Conservation (phyloP, 1,140 invertebrate species). For the Orchestia grillus region DNA sequence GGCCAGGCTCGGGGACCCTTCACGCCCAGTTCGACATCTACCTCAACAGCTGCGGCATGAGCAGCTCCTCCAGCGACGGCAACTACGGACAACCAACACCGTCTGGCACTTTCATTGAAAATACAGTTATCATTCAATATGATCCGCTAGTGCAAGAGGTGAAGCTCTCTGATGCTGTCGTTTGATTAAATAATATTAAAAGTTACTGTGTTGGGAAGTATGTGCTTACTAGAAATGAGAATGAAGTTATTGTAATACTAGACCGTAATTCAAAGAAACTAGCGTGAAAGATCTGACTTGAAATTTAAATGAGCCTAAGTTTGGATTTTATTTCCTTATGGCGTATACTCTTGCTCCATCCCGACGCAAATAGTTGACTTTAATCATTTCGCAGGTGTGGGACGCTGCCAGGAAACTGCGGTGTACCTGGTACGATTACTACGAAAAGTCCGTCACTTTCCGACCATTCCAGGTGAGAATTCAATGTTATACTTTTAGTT, state of each 20-base stretch:
- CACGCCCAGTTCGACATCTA: constrained; percentile 78
- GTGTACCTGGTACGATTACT: constrained; percentile 95
- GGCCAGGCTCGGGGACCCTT: constrained; percentile 88
- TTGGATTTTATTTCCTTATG: background rate
- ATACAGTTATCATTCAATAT: constrained; percentile 95
- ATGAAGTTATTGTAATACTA: too few species aligned
- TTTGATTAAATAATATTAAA: background rate
- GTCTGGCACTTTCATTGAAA: constrained; percentile 92
- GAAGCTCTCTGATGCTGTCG: background rate
- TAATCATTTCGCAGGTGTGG: constrained; percentile 70
- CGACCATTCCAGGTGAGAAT: constrained; percentile 82
- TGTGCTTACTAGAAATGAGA: background rate
- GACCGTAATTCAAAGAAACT: too few species aligned
- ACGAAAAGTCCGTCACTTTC: constrained; percentile 94
- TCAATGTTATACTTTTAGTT: background rate
- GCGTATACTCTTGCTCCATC: background rate
- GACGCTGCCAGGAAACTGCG: constrained; percentile 84
- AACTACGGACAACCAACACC: constrained; percentile 83
- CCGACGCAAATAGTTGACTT: background rate
- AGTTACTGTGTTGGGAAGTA: background rate
- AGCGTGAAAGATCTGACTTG: background rate
- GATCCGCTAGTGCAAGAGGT: constrained; percentile 95
- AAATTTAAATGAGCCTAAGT: background rate
- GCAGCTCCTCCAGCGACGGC: constrained; percentile 72
- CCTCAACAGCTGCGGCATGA: constrained; percentile 69